Base-by-base conservation (phyloP, 2,888 invertebrate species). In the Ormyrus labotus region DNA sequence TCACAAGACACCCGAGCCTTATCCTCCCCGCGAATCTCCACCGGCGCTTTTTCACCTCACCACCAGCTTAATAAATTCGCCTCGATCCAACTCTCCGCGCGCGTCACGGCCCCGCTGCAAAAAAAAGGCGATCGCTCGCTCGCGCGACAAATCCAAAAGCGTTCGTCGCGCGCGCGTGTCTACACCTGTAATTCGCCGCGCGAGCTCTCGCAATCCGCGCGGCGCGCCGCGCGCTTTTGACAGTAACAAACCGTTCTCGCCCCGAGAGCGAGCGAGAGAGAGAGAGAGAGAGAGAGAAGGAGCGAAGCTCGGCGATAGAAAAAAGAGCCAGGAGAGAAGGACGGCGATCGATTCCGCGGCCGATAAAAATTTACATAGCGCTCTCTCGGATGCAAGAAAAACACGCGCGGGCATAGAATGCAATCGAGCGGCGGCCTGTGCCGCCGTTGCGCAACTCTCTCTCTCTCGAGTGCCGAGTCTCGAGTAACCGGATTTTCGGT, bases 401-500 rank as follows among this genome's bases (percentile, higher is more conserved):
- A 2, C 8, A 1, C 55, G 6, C 55, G 6, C 19, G 50, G 10
- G 47, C 9, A 60, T 9, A 63, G 53, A 70, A 70, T 71, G 75
- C 70, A 80, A 61, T 77, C 60, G 61, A 58, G 53, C 53, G 34
- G 34, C 34, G 34, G 34, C 34, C 34, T 34, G 34, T 34, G 34
- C 34, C 34, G 34, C 47, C 10, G 45, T 84, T 84, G 84, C 83
- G 81, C 83, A 85, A 85, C 77, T 9, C 34, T 34, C 34, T 34
- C 34, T 34, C 34, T 34, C 34, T 34, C 34, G 34, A 34, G 34
- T 4, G 6, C 9, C 9, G 34, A 9, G 76, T 82, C 79, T 79
- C 53, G 83, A 84, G 86, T 84, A 87, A 89, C 87, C 86, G 88
- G 89, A 89, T 88, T 89, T 88, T 88, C 83, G 86, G 84, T 84